Evolutionary conservation across 1,140 invertebrate species (phyloP).

Genomic region (Leptinotarsa texana): DNA sequence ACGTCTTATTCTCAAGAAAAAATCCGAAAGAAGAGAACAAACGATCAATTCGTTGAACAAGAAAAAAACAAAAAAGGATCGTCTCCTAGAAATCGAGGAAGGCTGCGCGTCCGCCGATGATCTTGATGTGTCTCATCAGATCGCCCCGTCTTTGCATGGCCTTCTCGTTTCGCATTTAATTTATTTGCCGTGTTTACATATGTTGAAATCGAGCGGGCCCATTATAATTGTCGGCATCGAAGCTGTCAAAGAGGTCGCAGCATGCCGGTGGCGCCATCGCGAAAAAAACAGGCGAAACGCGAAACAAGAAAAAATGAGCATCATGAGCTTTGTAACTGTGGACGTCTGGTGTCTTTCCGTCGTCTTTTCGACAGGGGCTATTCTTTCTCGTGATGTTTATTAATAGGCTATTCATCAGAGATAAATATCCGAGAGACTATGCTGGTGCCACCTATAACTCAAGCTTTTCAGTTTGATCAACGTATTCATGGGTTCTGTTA

Average conservation of each 20-base stretch:
- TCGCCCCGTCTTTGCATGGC: conserved; percentile 15
- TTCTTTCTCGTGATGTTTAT: conserved; percentile 22
- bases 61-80: background rate
- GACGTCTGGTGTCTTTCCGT: conserved; percentile 23
- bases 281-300: conserved; percentile 26
- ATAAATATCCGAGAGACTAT: conserved; percentile 14
- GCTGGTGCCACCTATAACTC: conserved; percentile 4
- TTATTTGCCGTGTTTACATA: conserved; percentile 27
- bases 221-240: conserved; percentile 28
- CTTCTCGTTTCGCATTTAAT: conserved; percentile 23
- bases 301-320: conserved; percentile 17
- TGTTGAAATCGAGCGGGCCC: conserved; percentile 28
- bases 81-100: conserved; percentile 16
- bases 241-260: conserved; percentile 25
- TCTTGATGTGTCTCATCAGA: conserved; percentile 26
- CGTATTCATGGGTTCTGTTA: too few relatives aligned
- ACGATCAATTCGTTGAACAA: conserved; percentile 16
- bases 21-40: background rate
- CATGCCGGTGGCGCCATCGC: conserved; percentile 26
- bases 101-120: conserved; percentile 16
- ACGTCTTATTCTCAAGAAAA: conserved; percentile 16
- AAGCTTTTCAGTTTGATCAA: background rate
- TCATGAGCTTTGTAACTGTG: conserved; percentile 11
- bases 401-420: conserved; percentile 24
- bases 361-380: conserved; percentile 15